A percentile compares a stretch with the other conserved stretches of the same genome.
phyloP scores from a whole-genome alignment of 2,113 vertebrate genomes.

The Pseudorhombus dupliciocellatus region DNA sequence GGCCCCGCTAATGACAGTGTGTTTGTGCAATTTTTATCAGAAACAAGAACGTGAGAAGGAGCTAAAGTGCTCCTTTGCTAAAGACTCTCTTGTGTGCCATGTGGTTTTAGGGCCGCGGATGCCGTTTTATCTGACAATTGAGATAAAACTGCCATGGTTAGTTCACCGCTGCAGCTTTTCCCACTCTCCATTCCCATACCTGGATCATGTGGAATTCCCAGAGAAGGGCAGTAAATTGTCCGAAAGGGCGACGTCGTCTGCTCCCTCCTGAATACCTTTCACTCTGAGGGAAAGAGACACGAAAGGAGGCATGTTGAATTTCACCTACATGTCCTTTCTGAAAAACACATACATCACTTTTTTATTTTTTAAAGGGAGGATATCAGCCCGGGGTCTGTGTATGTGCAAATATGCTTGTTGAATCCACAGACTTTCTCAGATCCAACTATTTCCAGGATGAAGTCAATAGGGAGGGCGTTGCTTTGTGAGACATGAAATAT shows the following conservation, averaged over 20 bases:
- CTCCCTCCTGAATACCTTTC: conserved; percentile 73
- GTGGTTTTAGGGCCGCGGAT: conserved; percentile 84
- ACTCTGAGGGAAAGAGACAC: conserved; percentile 57
- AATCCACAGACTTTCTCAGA: conserved; percentile 33
- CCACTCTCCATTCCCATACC: conserved; percentile 83
- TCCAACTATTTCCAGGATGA: conserved; percentile 34
- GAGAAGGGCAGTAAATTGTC: conserved; percentile 87
- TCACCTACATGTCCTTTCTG: conserved; percentile 63
- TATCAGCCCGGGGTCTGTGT: background rate
- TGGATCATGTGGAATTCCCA: conserved; percentile 87
- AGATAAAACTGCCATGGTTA: conserved; percentile 88
- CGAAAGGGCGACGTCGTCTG: conserved; percentile 62
- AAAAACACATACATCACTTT: conserved; percentile 75
- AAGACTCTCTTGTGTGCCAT: conserved; percentile 72
- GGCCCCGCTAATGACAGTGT: conserved; percentile 86
- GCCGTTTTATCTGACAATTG: conserved; percentile 88
- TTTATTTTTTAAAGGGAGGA: conserved; percentile 27
- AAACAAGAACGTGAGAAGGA: conserved; percentile 83
- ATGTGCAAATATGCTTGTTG: conserved; percentile 18
- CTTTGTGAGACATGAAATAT: conserved; percentile 61
- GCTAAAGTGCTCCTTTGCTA: conserved; percentile 85
- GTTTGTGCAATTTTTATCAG: conserved; percentile 88
- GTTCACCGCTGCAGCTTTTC: conserved; percentile 75
- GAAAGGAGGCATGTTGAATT: conserved; percentile 71
- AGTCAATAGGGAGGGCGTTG: conserved; percentile 14